Conservation (phyloP, 2,888 invertebrate species). For the Apotomis betuletana region DNA sequence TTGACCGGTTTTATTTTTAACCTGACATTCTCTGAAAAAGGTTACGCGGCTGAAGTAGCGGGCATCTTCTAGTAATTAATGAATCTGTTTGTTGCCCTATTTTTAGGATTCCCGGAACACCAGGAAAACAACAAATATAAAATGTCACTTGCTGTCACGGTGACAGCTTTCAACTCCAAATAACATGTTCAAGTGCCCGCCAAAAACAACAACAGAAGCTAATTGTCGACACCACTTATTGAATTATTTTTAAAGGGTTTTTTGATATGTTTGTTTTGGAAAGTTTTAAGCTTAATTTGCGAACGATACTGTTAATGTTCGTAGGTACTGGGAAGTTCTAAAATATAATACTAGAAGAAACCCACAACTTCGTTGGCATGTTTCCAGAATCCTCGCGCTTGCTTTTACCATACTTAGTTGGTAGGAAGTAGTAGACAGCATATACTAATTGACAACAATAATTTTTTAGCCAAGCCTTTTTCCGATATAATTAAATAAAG, state of each 20-base stretch:
- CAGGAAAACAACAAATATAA: background rate
- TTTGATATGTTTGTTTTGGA: constrained; percentile 34
- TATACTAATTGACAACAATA: too few relatives aligned
- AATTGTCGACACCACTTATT: constrained; percentile 33
- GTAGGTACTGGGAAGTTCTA: background rate
- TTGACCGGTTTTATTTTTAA: too few relatives aligned
- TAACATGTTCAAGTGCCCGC: constrained; percentile 25
- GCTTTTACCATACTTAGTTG: too few relatives aligned
- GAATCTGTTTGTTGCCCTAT: constrained; percentile 8
- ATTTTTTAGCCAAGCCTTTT: too few relatives aligned
- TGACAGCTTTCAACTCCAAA: constrained; percentile 23
- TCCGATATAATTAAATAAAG: too few relatives aligned
- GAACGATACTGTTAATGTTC: background rate
- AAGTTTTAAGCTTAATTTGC: background rate
- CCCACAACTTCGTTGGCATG: background rate
- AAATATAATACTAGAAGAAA: background rate
- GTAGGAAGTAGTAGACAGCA: too few relatives aligned
- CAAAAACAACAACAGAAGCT: constrained; percentile 34
- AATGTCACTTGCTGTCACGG: constrained; percentile 30
- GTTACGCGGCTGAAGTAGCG: too few relatives aligned
- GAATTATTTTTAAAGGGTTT: constrained; percentile 14
- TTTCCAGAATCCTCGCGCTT: too few relatives aligned
- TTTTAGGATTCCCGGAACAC: constrained; percentile 26
- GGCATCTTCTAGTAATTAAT: too few relatives aligned
- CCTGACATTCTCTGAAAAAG: too few relatives aligned